These are phyloP conservation scores for Leptodactylus fallax DNA, from an alignment of 2,797 vertebrate genomes.

Conservation along the genomic window DNA sequence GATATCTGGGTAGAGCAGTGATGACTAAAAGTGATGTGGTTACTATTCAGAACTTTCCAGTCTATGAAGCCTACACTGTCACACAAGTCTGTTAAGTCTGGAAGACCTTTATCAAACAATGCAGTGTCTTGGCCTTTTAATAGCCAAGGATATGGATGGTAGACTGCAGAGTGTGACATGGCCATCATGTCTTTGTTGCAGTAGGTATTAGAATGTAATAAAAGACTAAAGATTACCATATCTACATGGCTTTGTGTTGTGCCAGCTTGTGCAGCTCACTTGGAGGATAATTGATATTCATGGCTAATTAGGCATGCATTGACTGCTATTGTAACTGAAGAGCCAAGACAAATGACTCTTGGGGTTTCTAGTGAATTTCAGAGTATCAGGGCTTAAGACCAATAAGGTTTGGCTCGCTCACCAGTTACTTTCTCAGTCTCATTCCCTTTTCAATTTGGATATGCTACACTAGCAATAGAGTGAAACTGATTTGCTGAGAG, in stretches of 20 bases:
- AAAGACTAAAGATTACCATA: conserved; percentile 36
- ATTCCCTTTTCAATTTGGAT: conserved; percentile 8
- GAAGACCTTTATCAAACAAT: background rate
- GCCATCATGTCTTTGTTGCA: conserved; percentile 21
- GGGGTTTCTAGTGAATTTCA: background rate
- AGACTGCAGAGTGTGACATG: background rate
- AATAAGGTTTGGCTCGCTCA: background rate
- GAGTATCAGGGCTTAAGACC: background rate
- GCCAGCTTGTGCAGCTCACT: conserved; percentile 16
- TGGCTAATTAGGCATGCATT: conserved; percentile 34
- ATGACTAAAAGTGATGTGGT: too few relatives aligned
- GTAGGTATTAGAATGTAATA: conserved; percentile 19
- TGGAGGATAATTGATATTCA: conserved; percentile 41
- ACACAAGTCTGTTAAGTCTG: background rate
- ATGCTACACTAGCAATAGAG: background rate
- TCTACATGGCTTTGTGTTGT: conserved; percentile 35
- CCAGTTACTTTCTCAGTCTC: conserved; percentile 13
- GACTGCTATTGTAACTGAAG: conserved; percentile 17
- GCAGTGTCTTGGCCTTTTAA: background rate
- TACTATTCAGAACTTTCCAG: background rate
- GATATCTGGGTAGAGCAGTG: too few relatives aligned
- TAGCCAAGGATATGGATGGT: conserved; percentile 16
- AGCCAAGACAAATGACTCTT: background rate
- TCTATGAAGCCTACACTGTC: too few relatives aligned
- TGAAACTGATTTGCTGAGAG: conserved; percentile 25